These are phyloP conservation scores for Neodiprion pinetum DNA, from an alignment of 1,140 invertebrate genomes.

Conservation along the genomic window DNA sequence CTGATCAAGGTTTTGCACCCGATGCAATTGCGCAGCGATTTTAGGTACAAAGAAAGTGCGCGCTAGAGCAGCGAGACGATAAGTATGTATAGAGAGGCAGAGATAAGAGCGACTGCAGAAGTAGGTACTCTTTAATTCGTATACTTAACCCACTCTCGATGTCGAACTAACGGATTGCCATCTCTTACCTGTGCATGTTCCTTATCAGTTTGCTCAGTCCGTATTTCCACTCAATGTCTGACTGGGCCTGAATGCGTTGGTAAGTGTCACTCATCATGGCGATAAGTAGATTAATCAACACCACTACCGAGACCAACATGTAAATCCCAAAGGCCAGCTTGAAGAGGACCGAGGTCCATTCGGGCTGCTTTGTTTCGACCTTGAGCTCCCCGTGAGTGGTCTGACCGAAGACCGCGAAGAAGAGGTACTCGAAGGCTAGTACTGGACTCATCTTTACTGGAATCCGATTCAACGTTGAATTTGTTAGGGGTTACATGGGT, in stretches of 20 bases:
- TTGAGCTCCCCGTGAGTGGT: constrained; percentile 87
- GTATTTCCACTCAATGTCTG: constrained; percentile 99
- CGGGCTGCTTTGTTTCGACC: constrained; percentile 68
- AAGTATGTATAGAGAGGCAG: neutral
- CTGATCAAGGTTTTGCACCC: neutral
- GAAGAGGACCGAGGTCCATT: constrained; percentile 82
- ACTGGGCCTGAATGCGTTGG: constrained; percentile 97
- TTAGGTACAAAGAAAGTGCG: neutral
- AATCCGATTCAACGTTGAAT: constrained; percentile 51
- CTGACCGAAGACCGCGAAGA: constrained; percentile 97
- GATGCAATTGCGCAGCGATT: no score
- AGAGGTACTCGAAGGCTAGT: constrained; percentile 94
- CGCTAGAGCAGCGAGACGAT: neutral
- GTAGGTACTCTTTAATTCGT: neutral
- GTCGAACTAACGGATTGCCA: neutral
- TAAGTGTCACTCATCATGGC: constrained; percentile 99
- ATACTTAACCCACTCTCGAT: neutral
- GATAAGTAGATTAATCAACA: constrained; percentile 98
- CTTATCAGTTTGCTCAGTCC: constrained; percentile 97
- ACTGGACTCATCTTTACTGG: constrained; percentile 85
- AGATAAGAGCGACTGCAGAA: neutral
- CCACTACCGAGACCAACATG: constrained; percentile 97
- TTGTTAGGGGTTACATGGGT: constrained; percentile 45
- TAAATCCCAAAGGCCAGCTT: constrained; percentile 93
- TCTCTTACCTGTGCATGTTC: constrained; percentile 87